Conservation (phyloP, 1,140 invertebrate species). For the Linepithema humile region DNA sequence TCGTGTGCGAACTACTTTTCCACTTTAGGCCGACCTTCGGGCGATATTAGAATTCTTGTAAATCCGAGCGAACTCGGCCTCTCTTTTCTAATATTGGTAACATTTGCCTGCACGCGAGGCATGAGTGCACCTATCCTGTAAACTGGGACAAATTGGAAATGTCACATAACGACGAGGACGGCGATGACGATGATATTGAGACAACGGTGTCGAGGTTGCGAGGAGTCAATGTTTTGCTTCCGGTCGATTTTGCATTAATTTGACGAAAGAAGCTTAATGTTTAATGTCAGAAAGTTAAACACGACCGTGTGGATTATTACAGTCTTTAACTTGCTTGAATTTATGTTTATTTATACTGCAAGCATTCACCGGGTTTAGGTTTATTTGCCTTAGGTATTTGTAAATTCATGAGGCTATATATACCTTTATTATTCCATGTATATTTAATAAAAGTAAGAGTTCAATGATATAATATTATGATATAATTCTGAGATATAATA, state of each 20-base stretch:
- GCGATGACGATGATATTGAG: constrained; percentile 32
- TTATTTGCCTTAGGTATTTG: not conserved
- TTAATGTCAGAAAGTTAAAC: not conserved
- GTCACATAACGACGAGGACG: constrained; percentile 49
- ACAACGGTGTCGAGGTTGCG: constrained; percentile 35
- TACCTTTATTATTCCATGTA: not conserved
- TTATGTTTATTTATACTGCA: not conserved
- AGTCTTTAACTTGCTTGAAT: not conserved
- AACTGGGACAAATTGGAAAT: constrained; percentile 57
- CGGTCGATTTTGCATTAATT: constrained; percentile 5
- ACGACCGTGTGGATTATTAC: not conserved
- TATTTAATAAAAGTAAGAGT: too few relatives aligned
- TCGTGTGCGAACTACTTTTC: constrained; percentile 64
- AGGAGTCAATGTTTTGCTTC: constrained; percentile 17
- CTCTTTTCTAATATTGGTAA: constrained; percentile 58
- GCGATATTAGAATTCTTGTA: constrained; percentile 67
- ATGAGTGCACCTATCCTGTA: constrained; percentile 48
- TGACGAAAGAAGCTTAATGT: not conserved
- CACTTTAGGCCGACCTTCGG: constrained; percentile 65
- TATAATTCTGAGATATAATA: too few relatives aligned
- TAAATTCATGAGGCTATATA: not conserved
- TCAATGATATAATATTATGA: not conserved
- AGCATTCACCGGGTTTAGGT: not conserved
- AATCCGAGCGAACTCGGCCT: constrained; percentile 59
- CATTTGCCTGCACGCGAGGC: constrained; percentile 53